phyloP scores from a whole-genome alignment of 2,113 vertebrate genomes.

The Xenus cinereus region DNA sequence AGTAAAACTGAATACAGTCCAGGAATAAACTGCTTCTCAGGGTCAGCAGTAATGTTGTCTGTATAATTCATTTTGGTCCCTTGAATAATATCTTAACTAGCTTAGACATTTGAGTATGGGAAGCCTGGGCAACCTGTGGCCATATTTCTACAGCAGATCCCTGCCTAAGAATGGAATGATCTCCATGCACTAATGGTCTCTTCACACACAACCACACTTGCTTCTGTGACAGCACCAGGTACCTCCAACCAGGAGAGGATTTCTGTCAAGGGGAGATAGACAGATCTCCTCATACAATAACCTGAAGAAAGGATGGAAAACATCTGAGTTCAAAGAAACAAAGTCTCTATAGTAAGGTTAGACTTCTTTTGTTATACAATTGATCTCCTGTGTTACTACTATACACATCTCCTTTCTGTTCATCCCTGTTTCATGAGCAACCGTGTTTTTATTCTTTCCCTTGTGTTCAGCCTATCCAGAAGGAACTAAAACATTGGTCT shows the following conservation, averaged over 20 bases:
- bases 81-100: background rate
- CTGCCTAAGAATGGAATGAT: background rate
- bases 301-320: background rate
- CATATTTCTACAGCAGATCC: background rate
- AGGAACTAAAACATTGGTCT: background rate
- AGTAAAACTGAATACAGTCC: background rate
- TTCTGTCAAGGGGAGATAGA: background rate
- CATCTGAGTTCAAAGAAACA: background rate
- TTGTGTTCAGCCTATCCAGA: background rate
- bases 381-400: background rate
- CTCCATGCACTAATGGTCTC: background rate
- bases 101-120: background rate
- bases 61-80: background rate
- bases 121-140: background rate
- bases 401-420: accelerated
- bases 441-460: background rate
- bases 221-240: too few relatives aligned
- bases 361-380: background rate
- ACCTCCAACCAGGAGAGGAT: background rate
- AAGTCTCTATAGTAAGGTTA: background rate
- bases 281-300: background rate
- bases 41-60: background rate
- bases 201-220: background rate
- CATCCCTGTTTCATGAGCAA: background rate
- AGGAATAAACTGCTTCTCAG: background rate